phyloP scores from a whole-genome alignment of 2,888 invertebrate genomes.

The Eupithecia pulchellata region DNA sequence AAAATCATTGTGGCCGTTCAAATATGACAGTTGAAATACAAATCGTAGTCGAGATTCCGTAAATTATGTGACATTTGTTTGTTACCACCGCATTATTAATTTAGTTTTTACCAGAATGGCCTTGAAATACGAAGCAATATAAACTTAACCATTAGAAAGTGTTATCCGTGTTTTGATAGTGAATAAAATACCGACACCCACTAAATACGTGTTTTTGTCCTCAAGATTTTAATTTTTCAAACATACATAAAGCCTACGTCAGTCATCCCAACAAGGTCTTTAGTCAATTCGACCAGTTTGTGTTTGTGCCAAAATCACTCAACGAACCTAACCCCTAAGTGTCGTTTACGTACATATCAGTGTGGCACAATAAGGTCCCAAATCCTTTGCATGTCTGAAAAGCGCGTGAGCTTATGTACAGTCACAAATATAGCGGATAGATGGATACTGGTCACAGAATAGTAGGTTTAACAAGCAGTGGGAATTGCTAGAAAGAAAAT shows the following conservation, averaged over 20 bases:
- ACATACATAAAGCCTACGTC: conserved; percentile 1
- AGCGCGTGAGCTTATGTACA: conserved; percentile 50
- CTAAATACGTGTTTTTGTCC: conserved; percentile 14
- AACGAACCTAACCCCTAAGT: conserved; percentile 13
- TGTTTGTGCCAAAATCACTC: conserved; percentile 20
- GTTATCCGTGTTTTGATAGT: conserved; percentile 9
- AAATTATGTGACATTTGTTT: background rate
- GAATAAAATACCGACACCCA: conserved; percentile 27
- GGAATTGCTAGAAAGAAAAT: background rate
- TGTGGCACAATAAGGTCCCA: conserved; percentile 33
- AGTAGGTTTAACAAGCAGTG: conserved; percentile 27
- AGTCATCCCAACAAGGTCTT: background rate
- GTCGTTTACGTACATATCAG: conserved; percentile 26
- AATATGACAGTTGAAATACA: background rate
- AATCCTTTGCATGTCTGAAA: conserved; percentile 39
- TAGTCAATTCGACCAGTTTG: conserved; percentile 2
- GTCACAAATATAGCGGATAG: conserved; percentile 48
- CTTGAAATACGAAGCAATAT: conserved; percentile 14
- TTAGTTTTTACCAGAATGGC: background rate
- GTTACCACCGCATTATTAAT: background rate
- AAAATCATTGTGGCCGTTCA: background rate
- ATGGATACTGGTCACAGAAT: conserved; percentile 32
- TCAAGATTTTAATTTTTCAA: background rate
- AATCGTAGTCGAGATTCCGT: background rate
- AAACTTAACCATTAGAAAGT: conserved; percentile 8